phyloP scores from a whole-genome alignment of 35 echinoderm and acorn worm species.

The Apostichopus japonicus region DNA sequence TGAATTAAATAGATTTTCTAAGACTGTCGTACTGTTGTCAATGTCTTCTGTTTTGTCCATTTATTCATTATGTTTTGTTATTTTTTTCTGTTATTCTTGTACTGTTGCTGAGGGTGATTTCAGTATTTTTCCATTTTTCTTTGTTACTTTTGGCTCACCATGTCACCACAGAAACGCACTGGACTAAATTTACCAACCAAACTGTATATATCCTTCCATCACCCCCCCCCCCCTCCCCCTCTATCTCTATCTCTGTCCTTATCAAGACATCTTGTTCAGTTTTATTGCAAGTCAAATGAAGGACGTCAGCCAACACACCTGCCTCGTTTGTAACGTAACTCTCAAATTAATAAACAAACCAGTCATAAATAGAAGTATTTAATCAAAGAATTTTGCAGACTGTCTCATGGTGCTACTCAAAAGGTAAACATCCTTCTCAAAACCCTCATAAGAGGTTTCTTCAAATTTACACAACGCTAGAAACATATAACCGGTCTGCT shows the following conservation, averaged over 20 bases:
- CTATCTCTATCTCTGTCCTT: not conserved
- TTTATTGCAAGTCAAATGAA: not conserved
- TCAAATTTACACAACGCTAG: not conserved
- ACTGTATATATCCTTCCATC: no score
- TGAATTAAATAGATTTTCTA: no score
- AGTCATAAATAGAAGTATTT: constrained; percentile 38
- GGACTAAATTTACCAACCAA: no score
- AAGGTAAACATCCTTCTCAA: not conserved
- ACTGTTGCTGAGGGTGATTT: no score
- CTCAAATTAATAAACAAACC: constrained; percentile 20
- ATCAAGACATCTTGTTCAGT: not conserved
- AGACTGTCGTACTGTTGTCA: no score
- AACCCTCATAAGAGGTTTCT: not conserved
- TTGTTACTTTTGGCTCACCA: no score
- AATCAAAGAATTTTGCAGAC: not conserved
- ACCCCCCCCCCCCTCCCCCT: not conserved
- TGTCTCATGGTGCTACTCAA: constrained; percentile 12
- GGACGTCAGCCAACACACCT: not conserved
- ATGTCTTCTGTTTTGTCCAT: no score
- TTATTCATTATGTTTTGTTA: no score
- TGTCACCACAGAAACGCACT: no score
- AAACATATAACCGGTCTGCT: not conserved
- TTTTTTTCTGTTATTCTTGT: no score
- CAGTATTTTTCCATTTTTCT: no score
- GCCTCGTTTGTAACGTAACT: constrained; percentile 30